phyloP scores from a whole-genome alignment of 2,113 vertebrate species.

The Cacatua alba region DNA sequence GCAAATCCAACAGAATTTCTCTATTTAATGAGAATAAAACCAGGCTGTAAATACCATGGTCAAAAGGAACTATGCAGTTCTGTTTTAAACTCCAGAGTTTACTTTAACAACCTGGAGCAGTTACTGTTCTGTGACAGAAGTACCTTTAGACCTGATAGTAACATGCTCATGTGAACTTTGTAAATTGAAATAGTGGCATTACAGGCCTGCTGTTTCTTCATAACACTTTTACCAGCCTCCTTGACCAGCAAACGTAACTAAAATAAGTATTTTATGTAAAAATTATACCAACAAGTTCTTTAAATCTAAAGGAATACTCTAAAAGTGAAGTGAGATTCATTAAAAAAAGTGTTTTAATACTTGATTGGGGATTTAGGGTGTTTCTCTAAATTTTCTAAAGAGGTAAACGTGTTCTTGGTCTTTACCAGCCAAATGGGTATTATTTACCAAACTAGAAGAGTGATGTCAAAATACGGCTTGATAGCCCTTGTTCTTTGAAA shows the following conservation, averaged over 20 bases:
- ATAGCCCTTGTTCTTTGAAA: neutral
- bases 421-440: neutral
- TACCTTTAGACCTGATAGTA: neutral
- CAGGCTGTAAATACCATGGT: neutral
- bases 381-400: neutral
- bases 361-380: neutral
- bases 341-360: neutral
- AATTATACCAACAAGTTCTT: neutral
- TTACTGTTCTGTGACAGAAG: neutral
- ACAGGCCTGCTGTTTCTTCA: neutral
- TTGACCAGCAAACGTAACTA: neutral
- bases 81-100: neutral
- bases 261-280: neutral
- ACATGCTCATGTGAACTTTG: accelerated
- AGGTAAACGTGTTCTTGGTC: neutral
- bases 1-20: neutral
- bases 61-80: neutral
- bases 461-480: neutral
- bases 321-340: neutral
- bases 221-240: neutral
- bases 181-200: neutral
- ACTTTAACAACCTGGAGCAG: neutral
- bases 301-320: neutral
- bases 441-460: neutral
- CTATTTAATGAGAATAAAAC: neutral